Evolutionary conservation across 1,140 invertebrate species (phyloP), one percentile per base, ranked within the genome.

Genomic region (Andricus grossulariae): DNA sequence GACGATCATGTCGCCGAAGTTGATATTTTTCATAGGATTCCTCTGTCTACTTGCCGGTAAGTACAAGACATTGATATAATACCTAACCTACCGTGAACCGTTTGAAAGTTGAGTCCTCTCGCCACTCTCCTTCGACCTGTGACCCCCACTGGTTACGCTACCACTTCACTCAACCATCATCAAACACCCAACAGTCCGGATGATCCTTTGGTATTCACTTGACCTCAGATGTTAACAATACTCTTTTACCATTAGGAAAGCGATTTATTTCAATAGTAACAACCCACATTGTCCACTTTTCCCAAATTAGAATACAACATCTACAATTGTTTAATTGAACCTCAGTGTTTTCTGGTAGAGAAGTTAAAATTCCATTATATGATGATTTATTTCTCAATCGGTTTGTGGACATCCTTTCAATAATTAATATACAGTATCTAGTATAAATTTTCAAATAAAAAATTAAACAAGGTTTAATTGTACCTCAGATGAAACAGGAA

Each of bases 1-100:
- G 83, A 90, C 83, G 83, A 91, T 82, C 85, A 92, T 91, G 90
- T 90, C 88, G 89, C 86, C 86, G 77, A 91, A 87, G 88, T 88
- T 88, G 54, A 86, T 89, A 86, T 85, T 89, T 78, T 83, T 90
- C 79, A 82, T 89, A 78, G 90, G 90, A 87, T 86, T 82, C 50
- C 74, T 89, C 72, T 87, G 83, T 85, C 86, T 91, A 72, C 77
- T 91, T n/a, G 81, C 86, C 86, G 89, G 90, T 92, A 82, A 91
- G 90, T 91, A 84, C 85, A n/a, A 71, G 50, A 66, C n/a, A 54
- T 3, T 18, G 19, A 54, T 18, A 39, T 18, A 39, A 45, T n/a
- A 16, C 11, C n/a, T 39, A n/a, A 72, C 71, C 51, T 25, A 72
- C 25, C 25, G 60, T 6, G 60, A n/a, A 16, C 15, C 25, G 60